A percentile compares a stretch with the other conserved stretches of the same genome.
Conservation (phyloP, 2,113 vertebrate species). For the Penelope pileata region DNA sequence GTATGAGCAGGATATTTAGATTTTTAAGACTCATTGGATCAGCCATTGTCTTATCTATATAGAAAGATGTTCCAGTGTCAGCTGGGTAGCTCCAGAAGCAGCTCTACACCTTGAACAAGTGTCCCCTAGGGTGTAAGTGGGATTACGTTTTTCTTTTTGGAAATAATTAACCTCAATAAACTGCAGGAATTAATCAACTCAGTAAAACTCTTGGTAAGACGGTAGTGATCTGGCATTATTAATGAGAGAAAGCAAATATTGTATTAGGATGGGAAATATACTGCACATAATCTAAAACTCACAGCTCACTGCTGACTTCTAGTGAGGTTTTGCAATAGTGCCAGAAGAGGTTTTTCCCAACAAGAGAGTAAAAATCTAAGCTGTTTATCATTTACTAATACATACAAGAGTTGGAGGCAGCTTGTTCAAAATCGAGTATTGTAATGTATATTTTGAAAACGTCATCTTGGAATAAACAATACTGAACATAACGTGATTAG, state of each 20-base stretch:
- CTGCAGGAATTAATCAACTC: background rate
- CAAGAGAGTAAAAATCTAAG: conserved; percentile 13
- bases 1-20: background rate
- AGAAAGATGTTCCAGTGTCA: background rate
- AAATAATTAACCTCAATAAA: background rate
- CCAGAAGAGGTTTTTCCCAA: conserved; percentile 17
- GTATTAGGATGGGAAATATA: background rate
- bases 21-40: background rate
- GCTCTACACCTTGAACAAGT: background rate
- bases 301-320: background rate
- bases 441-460: background rate
- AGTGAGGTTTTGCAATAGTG: conserved; percentile 32
- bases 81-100: background rate
- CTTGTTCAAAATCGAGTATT: conserved; percentile 20
- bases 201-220: background rate
- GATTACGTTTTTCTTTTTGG: background rate
- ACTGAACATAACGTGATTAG: conserved; percentile 41
- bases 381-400: conserved; percentile 10
- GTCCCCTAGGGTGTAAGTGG: background rate
- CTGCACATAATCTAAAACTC: background rate
- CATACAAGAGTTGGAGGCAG: background rate
- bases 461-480: background rate
- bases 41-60: background rate
- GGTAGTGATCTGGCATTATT: background rate
- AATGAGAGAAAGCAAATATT: background rate